Evolutionary conservation across 1,140 invertebrate genomes (phyloP).

Genomic region (Aphaenogaster rudis): DNA sequence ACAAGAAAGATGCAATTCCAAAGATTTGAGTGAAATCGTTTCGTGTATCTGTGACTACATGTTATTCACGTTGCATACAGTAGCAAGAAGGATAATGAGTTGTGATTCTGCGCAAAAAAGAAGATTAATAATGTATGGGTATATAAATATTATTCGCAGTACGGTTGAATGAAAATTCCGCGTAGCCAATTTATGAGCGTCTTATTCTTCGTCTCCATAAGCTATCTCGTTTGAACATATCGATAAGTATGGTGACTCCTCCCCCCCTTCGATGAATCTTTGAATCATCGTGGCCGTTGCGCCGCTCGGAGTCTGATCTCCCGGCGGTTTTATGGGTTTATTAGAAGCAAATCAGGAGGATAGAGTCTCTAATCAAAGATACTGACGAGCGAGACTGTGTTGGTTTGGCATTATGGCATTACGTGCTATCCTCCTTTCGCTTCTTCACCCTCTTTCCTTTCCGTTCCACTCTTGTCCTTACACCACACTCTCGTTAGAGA

Average conservation of each 20-base stretch:
- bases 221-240: conserved; percentile 23
- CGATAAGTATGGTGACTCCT: conserved; percentile 56
- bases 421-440: conserved; percentile 73
- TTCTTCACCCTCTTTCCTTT: conserved; percentile 68
- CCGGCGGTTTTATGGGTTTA: conserved; percentile 83
- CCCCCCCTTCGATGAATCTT: conserved; percentile 12
- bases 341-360: conserved; percentile 85
- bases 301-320: conserved; percentile 66
- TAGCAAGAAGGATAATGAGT: conserved; percentile 22
- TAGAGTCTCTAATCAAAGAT: conserved; percentile 86
- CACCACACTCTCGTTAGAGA: conserved; percentile 83
- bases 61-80: neutral
- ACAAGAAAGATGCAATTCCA: neutral
- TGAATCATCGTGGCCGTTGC: conserved; percentile 27
- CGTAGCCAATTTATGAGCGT: conserved; percentile 31
- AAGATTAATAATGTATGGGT: conserved; percentile 1
- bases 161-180: conserved; percentile 29
- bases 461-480: conserved; percentile 76
- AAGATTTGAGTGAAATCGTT: neutral
- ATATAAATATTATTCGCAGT: conserved; percentile 8
- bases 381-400: conserved; percentile 82
- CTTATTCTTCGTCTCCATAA: neutral
- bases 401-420: conserved; percentile 84
- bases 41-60: neutral
- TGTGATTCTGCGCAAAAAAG: neutral